Conservation (phyloP, 1,140 invertebrate species). For the Trypoxylus dichotomus region DNA sequence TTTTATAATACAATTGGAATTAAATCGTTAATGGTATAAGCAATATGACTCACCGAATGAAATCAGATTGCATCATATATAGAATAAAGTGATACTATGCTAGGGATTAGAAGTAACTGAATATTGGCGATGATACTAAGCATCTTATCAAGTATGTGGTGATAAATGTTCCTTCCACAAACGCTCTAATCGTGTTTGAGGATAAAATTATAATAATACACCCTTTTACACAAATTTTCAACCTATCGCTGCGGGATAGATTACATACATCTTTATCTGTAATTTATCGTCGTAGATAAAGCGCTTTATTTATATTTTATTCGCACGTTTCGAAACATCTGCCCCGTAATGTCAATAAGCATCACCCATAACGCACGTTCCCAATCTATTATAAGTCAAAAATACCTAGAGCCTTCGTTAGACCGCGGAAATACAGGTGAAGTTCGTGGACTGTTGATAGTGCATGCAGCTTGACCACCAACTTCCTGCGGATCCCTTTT, state of each 20-base stretch:
- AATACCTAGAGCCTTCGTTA: neutral
- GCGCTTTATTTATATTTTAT: neutral
- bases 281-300: neutral
- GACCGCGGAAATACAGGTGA: slow-evolving; percentile 6
- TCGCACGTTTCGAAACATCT: neutral
- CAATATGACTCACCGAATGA: no score
- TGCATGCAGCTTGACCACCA: neutral
- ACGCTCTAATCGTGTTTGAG: neutral
- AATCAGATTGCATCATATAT: no score
- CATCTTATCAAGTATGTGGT: no score
- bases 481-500: neutral
- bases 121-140: no score
- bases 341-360: neutral
- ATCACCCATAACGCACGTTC: neutral
- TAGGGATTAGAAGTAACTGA: no score
- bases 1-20: no score
- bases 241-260: no score
- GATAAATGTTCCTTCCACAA: neutral
- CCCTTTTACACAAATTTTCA: no score
- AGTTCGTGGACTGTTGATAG: neutral
- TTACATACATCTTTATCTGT: neutral
- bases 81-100: no score
- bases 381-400: neutral
- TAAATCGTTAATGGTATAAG: no score
- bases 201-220: no score